Conservation (phyloP, 2,113 vertebrate species). For the Caranx ignobilis region DNA sequence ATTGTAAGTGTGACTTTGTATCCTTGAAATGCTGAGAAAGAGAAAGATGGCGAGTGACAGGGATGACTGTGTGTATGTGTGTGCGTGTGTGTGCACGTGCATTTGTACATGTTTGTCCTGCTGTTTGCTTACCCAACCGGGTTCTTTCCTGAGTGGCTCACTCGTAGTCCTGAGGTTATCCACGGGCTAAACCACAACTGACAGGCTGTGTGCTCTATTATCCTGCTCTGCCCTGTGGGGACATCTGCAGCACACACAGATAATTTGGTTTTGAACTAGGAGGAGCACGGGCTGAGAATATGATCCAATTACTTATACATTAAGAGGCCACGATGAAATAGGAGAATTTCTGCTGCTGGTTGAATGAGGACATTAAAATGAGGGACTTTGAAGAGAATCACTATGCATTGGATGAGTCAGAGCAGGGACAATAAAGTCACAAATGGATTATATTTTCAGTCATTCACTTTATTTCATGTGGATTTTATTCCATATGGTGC, state of each 20-base stretch:
- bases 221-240: slow-evolving; percentile 53
- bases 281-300: slow-evolving; percentile 65
- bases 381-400: slow-evolving; percentile 60
- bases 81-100: background rate
- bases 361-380: slow-evolving; percentile 51
- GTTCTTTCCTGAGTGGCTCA: slow-evolving; percentile 37
- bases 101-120: slow-evolving; percentile 14
- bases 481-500: slow-evolving; percentile 30
- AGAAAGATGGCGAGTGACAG: background rate
- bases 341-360: slow-evolving; percentile 58
- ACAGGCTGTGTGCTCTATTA: slow-evolving; percentile 52
- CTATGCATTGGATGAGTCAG: slow-evolving; percentile 33
- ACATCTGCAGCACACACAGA: slow-evolving; percentile 61
- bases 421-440: slow-evolving; percentile 42
- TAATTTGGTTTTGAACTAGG: slow-evolving; percentile 73
- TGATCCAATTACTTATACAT: slow-evolving; percentile 78
- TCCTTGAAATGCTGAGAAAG: slow-evolving; percentile 8
- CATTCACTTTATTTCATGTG: slow-evolving; percentile 49
- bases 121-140: slow-evolving; percentile 31
- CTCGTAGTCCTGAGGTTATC: slow-evolving; percentile 50
- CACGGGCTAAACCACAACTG: slow-evolving; percentile 46
- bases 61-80: background rate
- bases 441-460: slow-evolving; percentile 58
- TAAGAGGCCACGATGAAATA: slow-evolving; percentile 67
- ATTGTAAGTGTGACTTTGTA: background rate